Base-by-base conservation (phyloP, 2,113 vertebrate species). In the Tetrax tetrax region DNA sequence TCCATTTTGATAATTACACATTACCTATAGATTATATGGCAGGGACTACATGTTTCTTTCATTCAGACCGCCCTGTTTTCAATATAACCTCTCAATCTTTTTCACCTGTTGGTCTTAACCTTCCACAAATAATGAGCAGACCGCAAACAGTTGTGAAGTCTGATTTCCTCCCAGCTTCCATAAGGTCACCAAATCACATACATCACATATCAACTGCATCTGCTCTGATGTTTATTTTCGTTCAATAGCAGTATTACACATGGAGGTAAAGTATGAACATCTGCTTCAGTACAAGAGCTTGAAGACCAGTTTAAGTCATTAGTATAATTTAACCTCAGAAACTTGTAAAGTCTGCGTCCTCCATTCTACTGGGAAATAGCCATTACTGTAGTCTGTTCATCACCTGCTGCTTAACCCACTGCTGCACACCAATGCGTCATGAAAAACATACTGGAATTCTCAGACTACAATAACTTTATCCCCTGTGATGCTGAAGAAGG, bases 191-290 rank as follows among this genome's bases (percentile, higher is more conserved):
- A 8, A 80, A 80, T 70, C 1, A 9, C 75, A 74, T 66, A 35
- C 68, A 81, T 93, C 35, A 2, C 27, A 14, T 70, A 84, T 83
- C 5, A 0, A 33, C 76, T 75, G 83, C 27, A 51, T 94, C 96
- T 97, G 95, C 82, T 90, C 43, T 90, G 83, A 88, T 80, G 45
- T 90, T 97, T 92, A 74, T 72, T 94, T 97, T 93, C 68, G 35
- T 64, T 93, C 92, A 90, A 93, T 90, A 75, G 69, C 86, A 86
- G 4, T 75, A 78, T 95, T 77, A 64, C 90, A 91, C 92, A 18
- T 61, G 83, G 72, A 90, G 77, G 83, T 84, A 71, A 96, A 95
- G 76, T 45, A 95, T 71, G 89, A 96, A 94, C 95, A 96, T 92
- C 92, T 96, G 96, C 86, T 90, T 76, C 61, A 47, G 50, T 27